Conservation (phyloP, 2,888 invertebrate genomes). For the Choristoneura rosaceana region DNA sequence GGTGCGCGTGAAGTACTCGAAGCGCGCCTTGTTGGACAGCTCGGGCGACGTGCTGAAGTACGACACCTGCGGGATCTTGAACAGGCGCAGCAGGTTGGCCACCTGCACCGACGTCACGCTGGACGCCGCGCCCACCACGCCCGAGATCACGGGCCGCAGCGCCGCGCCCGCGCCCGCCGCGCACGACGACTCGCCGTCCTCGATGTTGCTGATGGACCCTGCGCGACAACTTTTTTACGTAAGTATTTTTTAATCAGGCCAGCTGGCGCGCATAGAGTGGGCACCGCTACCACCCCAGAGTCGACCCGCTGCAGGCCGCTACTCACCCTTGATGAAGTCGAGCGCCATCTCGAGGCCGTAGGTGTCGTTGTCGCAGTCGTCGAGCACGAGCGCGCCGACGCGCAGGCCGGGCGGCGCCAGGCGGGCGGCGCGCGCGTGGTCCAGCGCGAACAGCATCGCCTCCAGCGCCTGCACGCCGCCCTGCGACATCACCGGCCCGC, state of each 20-base stretch:
- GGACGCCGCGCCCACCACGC: conserved; percentile 85
- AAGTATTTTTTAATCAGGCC: no score
- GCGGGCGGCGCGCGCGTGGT: conserved; percentile 89
- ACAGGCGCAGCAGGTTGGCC: conserved; percentile 92
- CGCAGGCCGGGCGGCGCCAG: conserved; percentile 89
- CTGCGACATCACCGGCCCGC: conserved; percentile 96
- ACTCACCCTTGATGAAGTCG: conserved; percentile 97
- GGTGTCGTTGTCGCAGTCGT: conserved; percentile 97
- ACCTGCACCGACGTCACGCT: conserved; percentile 98
- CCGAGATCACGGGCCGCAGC: conserved; percentile 75
- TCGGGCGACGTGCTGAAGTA: conserved; percentile 96
- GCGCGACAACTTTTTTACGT: conserved; percentile 47
- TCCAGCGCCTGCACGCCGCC: conserved; percentile 94
- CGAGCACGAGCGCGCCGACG: conserved; percentile 94
- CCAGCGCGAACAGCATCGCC: conserved; percentile 95
- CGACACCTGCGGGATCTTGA: conserved; percentile 94
- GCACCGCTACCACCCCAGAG: no score
- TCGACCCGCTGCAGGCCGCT: no score
- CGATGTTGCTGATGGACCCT: conserved; percentile 98
- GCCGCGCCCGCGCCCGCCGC: conserved; percentile 86
- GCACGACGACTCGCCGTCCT: conserved; percentile 94
- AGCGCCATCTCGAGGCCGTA: conserved; percentile 97
- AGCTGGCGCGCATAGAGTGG: no score
- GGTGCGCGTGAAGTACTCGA: conserved; percentile 97
- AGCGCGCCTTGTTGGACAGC: conserved; percentile 96